Evolutionary conservation across 2,888 invertebrate genomes (phyloP).

Genomic region (Aricia artaxerxes): DNA sequence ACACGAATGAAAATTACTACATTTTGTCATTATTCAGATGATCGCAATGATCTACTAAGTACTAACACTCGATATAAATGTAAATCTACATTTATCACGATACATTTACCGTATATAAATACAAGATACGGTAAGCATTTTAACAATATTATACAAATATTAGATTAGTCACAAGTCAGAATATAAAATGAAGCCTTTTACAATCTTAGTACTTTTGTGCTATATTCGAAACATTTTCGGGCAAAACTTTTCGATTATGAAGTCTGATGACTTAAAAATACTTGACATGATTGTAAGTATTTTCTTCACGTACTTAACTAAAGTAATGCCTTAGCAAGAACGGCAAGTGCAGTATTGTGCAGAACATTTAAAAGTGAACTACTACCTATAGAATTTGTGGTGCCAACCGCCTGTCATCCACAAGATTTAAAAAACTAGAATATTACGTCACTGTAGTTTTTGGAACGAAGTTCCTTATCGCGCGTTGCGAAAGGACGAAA

Average conservation of each 20-base stretch:
- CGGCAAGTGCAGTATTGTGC: too few species aligned
- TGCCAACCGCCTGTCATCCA: too few species aligned
- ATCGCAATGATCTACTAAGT: too few species aligned
- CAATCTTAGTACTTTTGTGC: not conserved
- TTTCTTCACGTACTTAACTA: not conserved
- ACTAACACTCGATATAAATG: too few species aligned
- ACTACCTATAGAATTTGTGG: too few species aligned
- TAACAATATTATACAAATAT: not conserved
- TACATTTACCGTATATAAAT: not conserved
- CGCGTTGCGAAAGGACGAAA: too few species aligned
- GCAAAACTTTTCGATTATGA: not conserved
- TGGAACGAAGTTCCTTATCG: too few species aligned
- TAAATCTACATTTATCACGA: not conserved
- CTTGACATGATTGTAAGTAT: slow-evolving; percentile 7
- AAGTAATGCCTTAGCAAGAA: too few species aligned
- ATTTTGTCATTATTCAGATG: not conserved
- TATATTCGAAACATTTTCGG: not conserved
- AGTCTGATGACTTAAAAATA: not conserved
- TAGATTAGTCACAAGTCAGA: not conserved
- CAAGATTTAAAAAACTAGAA: too few species aligned
- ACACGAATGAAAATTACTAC: not conserved
- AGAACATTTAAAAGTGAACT: too few species aligned
- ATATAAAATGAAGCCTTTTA: not conserved
- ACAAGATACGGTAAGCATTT: not conserved
- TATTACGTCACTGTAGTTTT: too few species aligned